Evolutionary conservation across 2,888 invertebrate species (phyloP).

Genomic region (Eupithecia exiguata): DNA sequence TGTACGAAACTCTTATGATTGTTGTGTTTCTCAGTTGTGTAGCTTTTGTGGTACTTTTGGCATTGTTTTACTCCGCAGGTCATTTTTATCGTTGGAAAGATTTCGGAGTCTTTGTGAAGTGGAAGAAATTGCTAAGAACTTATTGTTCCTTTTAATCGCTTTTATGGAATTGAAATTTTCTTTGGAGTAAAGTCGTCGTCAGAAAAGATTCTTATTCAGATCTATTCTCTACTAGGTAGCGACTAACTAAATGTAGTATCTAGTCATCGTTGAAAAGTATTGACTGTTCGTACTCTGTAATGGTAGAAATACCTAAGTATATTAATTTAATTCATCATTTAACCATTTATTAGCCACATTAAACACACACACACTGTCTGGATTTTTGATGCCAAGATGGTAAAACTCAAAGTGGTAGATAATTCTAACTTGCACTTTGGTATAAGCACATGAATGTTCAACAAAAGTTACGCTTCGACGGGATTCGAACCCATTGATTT

Average conservation of each 20-base stretch:
- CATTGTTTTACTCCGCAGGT: conserved; percentile 1
- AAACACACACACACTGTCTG: too few species aligned
- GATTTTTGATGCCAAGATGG: too few species aligned
- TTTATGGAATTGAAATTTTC: not conserved
- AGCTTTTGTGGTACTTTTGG: not conserved
- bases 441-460: too few species aligned
- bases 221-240: not conserved
- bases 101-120: not conserved
- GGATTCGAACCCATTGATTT: too few species aligned
- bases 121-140: not conserved
- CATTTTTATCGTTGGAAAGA: not conserved
- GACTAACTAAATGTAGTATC: not conserved
- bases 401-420: too few species aligned
- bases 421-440: too few species aligned
- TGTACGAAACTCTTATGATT: not conserved
- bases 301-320: too few species aligned
- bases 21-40: not conserved
- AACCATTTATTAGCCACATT: too few species aligned
- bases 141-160: not conserved
- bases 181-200: not conserved
- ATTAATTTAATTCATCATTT: too few species aligned
- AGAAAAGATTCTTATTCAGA: not conserved
- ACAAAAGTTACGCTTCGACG: too few species aligned
- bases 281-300: too few species aligned
- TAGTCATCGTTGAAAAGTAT: too few species aligned